Evolutionary conservation across 1,140 invertebrate species (phyloP), one percentile per base, ranked within the genome.

Genomic region (Drosophila sucinea): DNA sequence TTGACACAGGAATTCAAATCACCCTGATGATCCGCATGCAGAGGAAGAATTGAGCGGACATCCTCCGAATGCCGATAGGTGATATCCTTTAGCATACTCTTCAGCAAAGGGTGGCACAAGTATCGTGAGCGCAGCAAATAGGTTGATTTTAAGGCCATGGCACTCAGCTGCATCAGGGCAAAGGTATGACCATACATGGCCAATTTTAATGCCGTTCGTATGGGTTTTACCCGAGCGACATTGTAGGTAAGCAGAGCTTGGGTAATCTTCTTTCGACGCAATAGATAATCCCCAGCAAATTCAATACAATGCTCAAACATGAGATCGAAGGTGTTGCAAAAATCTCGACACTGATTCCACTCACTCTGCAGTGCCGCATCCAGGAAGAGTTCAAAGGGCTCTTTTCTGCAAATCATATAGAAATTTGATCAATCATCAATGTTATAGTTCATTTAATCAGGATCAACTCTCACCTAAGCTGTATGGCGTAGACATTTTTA

Each of bases 161-260:
- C 90, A 62, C 87, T 84, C 1, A 92, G 33, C 64, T 92, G 91
- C 91, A 96, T 93, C 41, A 96, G 91, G 73, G 96, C 95, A 41
- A 93, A 93, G 7, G 95, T 94, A 81, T 95, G 94, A 2, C 96
- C 96, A 75, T 94, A 93, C 55, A 94, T 94, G 63, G 96, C 95
- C 81, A 97, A 94, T 91, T 96, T 96, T 23, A 96, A 93, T 11
- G 96, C 94, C 68, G 95, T 94, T 74, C 96, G 95, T 54, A 96
- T 93, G 61, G 96, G 93, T 73, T 94, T 91, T 54, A 96, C 95
- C 87, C 95, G 95, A 0, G 96, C 95, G 66, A 96, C 92, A 92
- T 95, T 95, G 90, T 96, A 97, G 1, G 96, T 93, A 66, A 95
- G 92, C 68, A 96, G 93, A 1, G 96, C 96, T 84, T 94, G 94